Evolutionary conservation across 2,797 vertebrate genomes (phyloP), one percentile per base, ranked within the genome.

Genomic region (Acropternis orthonyx): DNA sequence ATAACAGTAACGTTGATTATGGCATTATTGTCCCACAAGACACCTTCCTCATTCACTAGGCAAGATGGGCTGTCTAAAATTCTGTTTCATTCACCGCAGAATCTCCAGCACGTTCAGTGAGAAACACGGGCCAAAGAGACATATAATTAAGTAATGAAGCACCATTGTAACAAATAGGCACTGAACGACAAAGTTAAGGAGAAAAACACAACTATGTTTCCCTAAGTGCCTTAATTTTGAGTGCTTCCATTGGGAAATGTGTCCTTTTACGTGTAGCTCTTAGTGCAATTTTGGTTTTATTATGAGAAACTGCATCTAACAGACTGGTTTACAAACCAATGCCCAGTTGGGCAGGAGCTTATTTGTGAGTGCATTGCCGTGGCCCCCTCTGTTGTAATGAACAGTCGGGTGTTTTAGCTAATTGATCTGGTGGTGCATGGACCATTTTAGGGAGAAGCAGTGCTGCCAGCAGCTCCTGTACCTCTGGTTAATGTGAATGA

Each of bases 331-430:
- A 34, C 10, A 62, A 74, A 85, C 27, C 9, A 27, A n/a, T 14
- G 23, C 9, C n/a, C 30, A 58, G 27, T 7, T 52, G 58, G 32
- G 56, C n/a, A 59, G 0, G 2, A 44, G 34, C 23, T 39, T 49
- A 41, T 48, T 28, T 49, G 49, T 48, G 61, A 61, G 28, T 2
- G 28, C 2, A 17, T 51, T 1, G 1, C 41, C 0, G 0, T 7
- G 12, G 28, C 9, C 30, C 34, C 14, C 44, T 44, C 46, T 58
- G 28, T 41, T 4, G 3, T 49, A 51, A 81, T 36, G 36, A 75
- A 36, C 6, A 58, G 12, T 27, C 0, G 0, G 30, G 28, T 58
- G 49, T 84, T 67, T 46, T 13, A 78, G 37, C 26, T 72, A 56
- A 85, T 39, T 43, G 41, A 69, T 43, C 59, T 63, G 8, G 0